phyloP scores from a whole-genome alignment of 2,113 vertebrate genomes.

The Neogale vison region DNA sequence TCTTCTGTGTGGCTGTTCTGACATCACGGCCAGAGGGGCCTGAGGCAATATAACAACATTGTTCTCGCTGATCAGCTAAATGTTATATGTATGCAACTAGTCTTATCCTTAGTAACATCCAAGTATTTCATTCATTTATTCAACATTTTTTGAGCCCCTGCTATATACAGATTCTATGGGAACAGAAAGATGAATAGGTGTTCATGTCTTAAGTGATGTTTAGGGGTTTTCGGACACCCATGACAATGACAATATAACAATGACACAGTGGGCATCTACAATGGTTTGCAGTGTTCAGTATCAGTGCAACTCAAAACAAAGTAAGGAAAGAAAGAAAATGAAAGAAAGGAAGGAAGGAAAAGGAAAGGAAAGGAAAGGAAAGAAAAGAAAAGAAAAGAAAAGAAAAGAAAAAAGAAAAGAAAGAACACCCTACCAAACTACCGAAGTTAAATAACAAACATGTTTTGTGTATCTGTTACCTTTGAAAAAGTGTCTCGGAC shows the following conservation, averaged over 20 bases:
- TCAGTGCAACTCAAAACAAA: neutral
- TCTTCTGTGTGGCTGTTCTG: neutral
- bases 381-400: neutral
- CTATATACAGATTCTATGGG: neutral
- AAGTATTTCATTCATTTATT: neutral
- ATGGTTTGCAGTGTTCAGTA: neutral
- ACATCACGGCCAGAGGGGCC: accelerated
- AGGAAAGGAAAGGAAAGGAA: too few relatives aligned
- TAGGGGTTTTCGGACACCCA: neutral
- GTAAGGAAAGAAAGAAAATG: neutral
- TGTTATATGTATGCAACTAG: neutral
- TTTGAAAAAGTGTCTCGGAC: neutral
- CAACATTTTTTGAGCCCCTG: neutral
- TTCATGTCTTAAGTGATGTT: neutral
- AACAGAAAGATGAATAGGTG: neutral
- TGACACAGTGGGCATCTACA: neutral
- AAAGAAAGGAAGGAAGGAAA: too few relatives aligned
- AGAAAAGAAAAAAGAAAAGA: neutral
- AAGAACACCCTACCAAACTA: neutral
- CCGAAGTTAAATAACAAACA: neutral
- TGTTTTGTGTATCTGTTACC: neutral
- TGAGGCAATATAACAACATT: neutral
- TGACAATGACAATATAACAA: neutral
- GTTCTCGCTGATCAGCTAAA: neutral
- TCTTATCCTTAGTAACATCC: neutral